These are phyloP conservation scores for Trypoxylus dichotomus DNA, from an alignment of 1,140 invertebrate species.

Conservation along the genomic window DNA sequence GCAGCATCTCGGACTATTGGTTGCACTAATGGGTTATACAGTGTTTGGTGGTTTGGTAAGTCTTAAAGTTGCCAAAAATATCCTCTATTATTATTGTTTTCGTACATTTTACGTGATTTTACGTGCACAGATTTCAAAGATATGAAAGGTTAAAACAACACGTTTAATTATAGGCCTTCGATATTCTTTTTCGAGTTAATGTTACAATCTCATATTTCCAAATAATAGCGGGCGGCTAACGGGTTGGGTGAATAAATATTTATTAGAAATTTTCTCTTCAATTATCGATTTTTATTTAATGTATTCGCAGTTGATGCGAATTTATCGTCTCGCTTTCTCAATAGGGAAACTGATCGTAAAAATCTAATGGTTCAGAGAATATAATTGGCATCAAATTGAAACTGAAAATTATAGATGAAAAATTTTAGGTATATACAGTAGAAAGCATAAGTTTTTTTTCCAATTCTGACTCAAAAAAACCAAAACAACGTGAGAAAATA, in stretches of 20 bases:
- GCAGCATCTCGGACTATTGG: conserved; percentile 69
- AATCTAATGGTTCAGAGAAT: too few relatives aligned
- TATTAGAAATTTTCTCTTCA: not conserved
- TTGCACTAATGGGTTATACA: conserved; percentile 73
- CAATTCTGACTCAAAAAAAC: too few relatives aligned
- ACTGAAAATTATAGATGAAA: too few relatives aligned
- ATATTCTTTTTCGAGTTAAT: not conserved
- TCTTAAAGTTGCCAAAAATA: conserved; percentile 35
- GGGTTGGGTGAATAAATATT: conserved; percentile 6
- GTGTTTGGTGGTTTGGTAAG: conserved; percentile 74
- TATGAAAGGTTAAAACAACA: not conserved
- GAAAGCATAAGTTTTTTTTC: too few relatives aligned
- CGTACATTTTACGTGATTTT: not conserved
- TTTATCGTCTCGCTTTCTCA: not conserved
- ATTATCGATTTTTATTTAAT: conserved; percentile 1
- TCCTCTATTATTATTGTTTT: not conserved
- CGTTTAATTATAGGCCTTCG: not conserved
- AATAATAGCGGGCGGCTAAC: not conserved
- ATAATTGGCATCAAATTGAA: too few relatives aligned
- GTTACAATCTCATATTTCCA: not conserved
- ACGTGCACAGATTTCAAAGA: not conserved
- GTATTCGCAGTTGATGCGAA: not conserved
- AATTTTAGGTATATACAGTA: too few relatives aligned
- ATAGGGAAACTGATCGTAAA: not conserved
- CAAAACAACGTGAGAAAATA: too few relatives aligned